Evolutionary conservation across 2,888 invertebrate species (phyloP), one percentile per base, ranked within the genome.

Genomic region (Scelioninae gen. 1): DNA sequence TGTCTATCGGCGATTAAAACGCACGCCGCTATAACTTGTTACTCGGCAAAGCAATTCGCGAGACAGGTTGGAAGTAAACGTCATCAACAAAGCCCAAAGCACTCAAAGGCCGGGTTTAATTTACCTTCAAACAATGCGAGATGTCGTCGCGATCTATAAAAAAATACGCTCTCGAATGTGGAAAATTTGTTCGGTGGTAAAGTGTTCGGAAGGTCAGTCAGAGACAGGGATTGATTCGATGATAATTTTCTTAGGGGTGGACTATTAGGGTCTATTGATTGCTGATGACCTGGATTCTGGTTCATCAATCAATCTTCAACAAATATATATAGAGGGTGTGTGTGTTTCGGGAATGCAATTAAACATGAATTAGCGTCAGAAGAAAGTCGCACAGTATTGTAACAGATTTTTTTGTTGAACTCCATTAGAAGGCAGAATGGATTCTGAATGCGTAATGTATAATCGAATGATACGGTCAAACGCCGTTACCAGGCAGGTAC

Each of bases 1-100:
- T 76, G 66, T 71, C 80, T 62, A 80, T 77, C 77, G 77, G n/a
- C 84, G 81, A 81, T 84, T 81, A 78, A 74, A 80, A 79, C 49
- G 40, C 53, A 56, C 69, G 71, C 56, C 53, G 56, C 62, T 58
- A 47, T 77, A 66, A 75, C 55, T 66, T 74, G 62, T 56, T 71
- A 45, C 38, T 15, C 69, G 45, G 72, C 80, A 72, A 76, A 80
- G 75, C 76, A 60, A 83, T 68, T 55, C 72, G 72, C 80, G 83
- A 74, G 76, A 77, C 72, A 49, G 55, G 63, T 13, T 45, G 72
- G 63, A 55, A 60, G 74, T 47, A 71, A 68, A 78, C 62, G 65
- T 65, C 55, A 45, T 66, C 47, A 47, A 78, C 78, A 83, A 83
- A 78, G 74, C 72, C 23, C 53, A 38, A 29, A 45, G 62, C 49